Evolutionary conservation across 2,797 vertebrate species (phyloP), one percentile per base, ranked within the genome.

Genomic region (Tinamus major): DNA sequence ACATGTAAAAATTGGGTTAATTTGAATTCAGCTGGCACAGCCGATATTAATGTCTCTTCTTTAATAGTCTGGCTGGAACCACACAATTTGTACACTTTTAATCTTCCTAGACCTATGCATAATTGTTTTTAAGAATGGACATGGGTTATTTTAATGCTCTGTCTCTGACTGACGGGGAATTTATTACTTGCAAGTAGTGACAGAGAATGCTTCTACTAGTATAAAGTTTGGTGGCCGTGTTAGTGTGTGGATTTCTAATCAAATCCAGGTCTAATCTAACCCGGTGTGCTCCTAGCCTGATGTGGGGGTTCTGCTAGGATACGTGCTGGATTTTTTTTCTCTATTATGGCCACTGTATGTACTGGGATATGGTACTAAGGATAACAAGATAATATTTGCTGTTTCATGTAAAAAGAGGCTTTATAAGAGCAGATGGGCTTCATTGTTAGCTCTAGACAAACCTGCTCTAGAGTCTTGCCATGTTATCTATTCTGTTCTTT

Each of bases 1-100:
- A 97, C 97, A 97, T 98, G 97, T 97, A 98, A 98, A 98, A 98
- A 98, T 98, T 97, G 98, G 98, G 97, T 98, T 98, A 97, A 97
- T 98, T 98, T 98, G 97, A 98, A 98, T 98, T 97, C 97, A 96
- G 97, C 98, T 98, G 97, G 92, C 97, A 95, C 97, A 97, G 98
- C 94, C 97, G 96, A 98, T 97, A 98, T 97, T 98, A 97, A 97
- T 94, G 93, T 95, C 91, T 95, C 89, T 96, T 94, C 91, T 93
- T 95, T 88, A 95, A 85, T 95, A 91, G 86, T 95, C 96, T 93
- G 94, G 84, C 93, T 96, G 85, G 93, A 97, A 89, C 80, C 61
- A 84, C 88, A 76, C 90, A 96, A 95, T 96, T 96, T 55, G 56
- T 95, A 93, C 83, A 85, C 62, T 97, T 97, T 91, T 83, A 75